Evolutionary conservation across 2,888 invertebrate genomes (phyloP).

Genomic region (Pelosia muscerda): DNA sequence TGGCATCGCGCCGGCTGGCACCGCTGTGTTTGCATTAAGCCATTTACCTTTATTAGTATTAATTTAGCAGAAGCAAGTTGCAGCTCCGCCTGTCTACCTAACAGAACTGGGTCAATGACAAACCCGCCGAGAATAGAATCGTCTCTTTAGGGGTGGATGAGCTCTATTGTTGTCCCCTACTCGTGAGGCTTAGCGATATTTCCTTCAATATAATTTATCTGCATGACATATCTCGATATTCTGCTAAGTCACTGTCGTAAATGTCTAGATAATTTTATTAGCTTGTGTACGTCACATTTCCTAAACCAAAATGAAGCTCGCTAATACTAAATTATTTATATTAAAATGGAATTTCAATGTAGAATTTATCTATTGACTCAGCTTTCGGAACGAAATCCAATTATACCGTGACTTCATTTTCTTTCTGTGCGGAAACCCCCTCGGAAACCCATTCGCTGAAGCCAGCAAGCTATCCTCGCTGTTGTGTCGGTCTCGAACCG

Average conservation of each 20-base stretch:
- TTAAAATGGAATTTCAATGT: constrained; percentile 51
- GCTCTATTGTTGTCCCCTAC: constrained; percentile 68
- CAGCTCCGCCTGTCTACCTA: constrained; percentile 66
- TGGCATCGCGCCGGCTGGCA: constrained; percentile 62
- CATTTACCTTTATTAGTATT: constrained; percentile 78
- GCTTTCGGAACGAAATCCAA: constrained; percentile 46
- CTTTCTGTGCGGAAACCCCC: no score
- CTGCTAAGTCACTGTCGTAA: constrained; percentile 24
- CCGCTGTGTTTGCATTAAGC: constrained; percentile 66
- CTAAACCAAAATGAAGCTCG: constrained; percentile 20
- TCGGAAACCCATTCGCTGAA: no score
- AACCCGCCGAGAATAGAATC: constrained; percentile 80
- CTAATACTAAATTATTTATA: constrained; percentile 53
- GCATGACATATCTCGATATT: constrained; percentile 5
- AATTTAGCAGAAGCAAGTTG: constrained; percentile 72
- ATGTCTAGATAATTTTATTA: constrained; percentile 21
- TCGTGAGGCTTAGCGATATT: constrained; percentile 51
- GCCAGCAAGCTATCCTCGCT: no score
- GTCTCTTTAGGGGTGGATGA: constrained; percentile 76
- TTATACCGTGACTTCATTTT: constrained; percentile 36
- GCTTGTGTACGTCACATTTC: constrained; percentile 27
- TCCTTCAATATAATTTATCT: constrained; percentile 33
- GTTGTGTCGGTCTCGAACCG: no score
- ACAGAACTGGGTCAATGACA: constrained; percentile 83
- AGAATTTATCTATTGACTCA: constrained; percentile 37